A percentile compares a stretch with the other conserved stretches of the same genome.
These are phyloP conservation scores for Luehdorfia chinensis DNA, from an alignment of 1,140 invertebrate genomes.

Conservation along the genomic window DNA sequence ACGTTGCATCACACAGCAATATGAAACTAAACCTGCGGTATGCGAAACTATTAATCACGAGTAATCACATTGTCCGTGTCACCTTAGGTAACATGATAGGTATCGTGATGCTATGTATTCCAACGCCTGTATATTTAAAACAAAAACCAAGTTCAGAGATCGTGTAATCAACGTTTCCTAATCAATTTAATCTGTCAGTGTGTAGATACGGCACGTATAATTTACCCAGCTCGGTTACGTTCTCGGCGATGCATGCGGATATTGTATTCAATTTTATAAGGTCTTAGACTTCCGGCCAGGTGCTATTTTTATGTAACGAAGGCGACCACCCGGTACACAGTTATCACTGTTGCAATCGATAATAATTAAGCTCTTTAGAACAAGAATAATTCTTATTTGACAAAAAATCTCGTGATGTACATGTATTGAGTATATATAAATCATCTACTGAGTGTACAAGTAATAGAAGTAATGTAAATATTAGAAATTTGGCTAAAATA, in stretches of 20 bases:
- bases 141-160: constrained; percentile 17
- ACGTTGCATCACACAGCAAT: constrained; percentile 6
- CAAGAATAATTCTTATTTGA: too few relatives aligned
- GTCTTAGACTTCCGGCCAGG: constrained; percentile 7
- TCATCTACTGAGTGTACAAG: too few relatives aligned
- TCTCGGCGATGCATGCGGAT: constrained; percentile 6
- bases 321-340: constrained; percentile 3
- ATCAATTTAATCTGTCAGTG: constrained; percentile 6
- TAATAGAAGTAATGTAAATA: too few relatives aligned
- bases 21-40: neutral
- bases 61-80: constrained; percentile 5
- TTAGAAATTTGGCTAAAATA: too few relatives aligned
- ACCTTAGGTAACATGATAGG: neutral
- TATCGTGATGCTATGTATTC: neutral
- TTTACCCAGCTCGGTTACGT: neutral
- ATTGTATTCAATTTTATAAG: constrained; percentile 13
- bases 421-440: too few relatives aligned
- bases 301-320: neutral
- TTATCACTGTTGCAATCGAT: constrained; percentile 1
- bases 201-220: constrained; percentile 15
- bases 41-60: constrained; percentile 7
- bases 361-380: too few relatives aligned
- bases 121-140: constrained; percentile 1
- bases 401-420: too few relatives aligned
- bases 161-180: constrained; percentile 15